Percentiles rank a stretch among this genome's conserved stretches.
These are phyloP conservation scores for Anoplius nigerrimus DNA, from an alignment of 2,888 invertebrate species.

Conservation along the genomic window DNA sequence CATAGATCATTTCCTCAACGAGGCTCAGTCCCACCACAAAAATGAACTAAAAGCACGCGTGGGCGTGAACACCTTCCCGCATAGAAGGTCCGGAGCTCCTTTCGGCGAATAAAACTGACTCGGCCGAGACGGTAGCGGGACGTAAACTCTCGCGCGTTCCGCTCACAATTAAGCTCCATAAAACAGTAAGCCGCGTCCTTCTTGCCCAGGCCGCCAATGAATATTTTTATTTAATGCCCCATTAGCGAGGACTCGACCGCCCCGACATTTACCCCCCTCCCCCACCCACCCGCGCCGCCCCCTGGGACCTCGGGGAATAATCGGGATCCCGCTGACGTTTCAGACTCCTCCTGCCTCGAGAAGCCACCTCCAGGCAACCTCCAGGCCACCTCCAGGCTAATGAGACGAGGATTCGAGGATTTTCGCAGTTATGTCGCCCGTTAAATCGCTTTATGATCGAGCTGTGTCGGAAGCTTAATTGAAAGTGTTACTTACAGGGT, in stretches of 20 bases:
- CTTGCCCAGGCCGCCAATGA: constrained; percentile 56
- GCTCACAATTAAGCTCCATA: constrained; percentile 62
- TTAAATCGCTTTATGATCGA: constrained; percentile 11
- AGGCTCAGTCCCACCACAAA: too few species aligned
- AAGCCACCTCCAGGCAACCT: background rate
- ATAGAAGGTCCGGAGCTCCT: too few species aligned
- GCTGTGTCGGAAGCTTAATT: background rate
- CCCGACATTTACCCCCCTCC: constrained; percentile 36
- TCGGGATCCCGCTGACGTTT: constrained; percentile 31
- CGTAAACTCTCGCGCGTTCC: constrained; percentile 49
- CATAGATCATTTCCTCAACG: too few species aligned
- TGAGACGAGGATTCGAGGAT: constrained; percentile 22
- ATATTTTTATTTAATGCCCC: constrained; percentile 68
- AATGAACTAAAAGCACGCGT: too few species aligned
- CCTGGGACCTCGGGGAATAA: constrained; percentile 24
- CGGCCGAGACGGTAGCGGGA: constrained; percentile 55
- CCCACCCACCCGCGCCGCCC: constrained; percentile 17
- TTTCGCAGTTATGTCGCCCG: constrained; percentile 14
- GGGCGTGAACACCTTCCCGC: too few species aligned
- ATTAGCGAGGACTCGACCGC: constrained; percentile 51
- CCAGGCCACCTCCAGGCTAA: constrained; percentile 17
- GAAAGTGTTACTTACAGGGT: background rate
- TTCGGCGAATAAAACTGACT: constrained; percentile 60
- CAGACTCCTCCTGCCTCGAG: constrained; percentile 5
- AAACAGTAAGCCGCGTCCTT: constrained; percentile 53